These are phyloP conservation scores for Spodoptera littoralis DNA, from an alignment of 2,888 invertebrate genomes.

Conservation along the genomic window DNA sequence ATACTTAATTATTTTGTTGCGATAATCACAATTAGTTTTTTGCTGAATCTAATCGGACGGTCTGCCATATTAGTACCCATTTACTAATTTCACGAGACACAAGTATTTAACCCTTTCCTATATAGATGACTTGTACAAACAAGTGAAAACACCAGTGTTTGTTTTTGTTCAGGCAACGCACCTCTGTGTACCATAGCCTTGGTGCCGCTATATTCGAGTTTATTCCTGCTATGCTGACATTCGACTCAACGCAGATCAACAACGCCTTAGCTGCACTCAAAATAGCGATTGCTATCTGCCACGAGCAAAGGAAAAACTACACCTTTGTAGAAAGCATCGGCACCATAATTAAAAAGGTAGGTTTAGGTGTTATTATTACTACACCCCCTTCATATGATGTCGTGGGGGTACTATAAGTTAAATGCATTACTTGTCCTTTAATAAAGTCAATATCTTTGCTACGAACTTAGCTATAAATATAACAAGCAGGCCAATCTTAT, in stretches of 20 bases:
- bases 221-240: slow-evolving; percentile 97
- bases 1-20: too few relatives aligned
- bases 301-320: slow-evolving; percentile 90
- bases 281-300: slow-evolving; percentile 93
- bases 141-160: neutral
- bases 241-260: slow-evolving; percentile 94
- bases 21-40: too few relatives aligned
- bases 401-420: too few relatives aligned
- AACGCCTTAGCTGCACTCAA: slow-evolving; percentile 93
- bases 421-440: too few relatives aligned
- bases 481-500: too few relatives aligned
- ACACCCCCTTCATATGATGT: too few relatives aligned
- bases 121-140: neutral
- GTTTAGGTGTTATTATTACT: neutral
- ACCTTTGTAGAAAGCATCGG: slow-evolving; percentile 94
- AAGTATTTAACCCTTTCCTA: neutral
- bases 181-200: slow-evolving; percentile 97
- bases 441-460: too few relatives aligned
- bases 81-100: too few relatives aligned
- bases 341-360: slow-evolving; percentile 91
- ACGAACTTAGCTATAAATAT: too few relatives aligned
- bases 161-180: slow-evolving; percentile 89
- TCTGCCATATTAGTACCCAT: too few relatives aligned
- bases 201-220: slow-evolving; percentile 96
- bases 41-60: too few relatives aligned